A percentile compares a stretch with the other conserved stretches of the same genome.
These are phyloP conservation scores for Pipistrellus nathusii DNA, from an alignment of 2,797 vertebrate species.

Conservation along the genomic window DNA sequence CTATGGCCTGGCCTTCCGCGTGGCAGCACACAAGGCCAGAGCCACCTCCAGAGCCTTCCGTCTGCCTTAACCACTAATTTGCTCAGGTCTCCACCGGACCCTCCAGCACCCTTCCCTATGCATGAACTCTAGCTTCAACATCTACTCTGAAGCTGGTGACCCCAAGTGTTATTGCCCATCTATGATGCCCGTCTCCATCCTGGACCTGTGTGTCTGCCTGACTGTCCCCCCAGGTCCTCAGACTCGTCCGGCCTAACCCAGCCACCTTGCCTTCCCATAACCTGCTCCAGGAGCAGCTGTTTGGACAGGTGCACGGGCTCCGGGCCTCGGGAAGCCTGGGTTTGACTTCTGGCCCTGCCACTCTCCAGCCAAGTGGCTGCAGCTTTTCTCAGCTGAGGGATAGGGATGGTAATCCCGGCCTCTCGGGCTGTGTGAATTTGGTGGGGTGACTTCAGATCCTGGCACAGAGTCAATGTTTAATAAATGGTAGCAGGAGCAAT, in stretches of 20 bases:
- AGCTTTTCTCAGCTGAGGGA: background rate
- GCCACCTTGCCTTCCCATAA: background rate
- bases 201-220: background rate
- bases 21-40: background rate
- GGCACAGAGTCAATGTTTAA: background rate
- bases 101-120: background rate
- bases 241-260: background rate
- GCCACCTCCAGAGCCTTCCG: background rate
- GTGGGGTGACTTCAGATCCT: background rate
- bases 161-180: background rate
- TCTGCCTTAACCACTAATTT: background rate
- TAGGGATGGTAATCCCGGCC: too few species aligned
- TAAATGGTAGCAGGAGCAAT: background rate
- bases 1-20: background rate
- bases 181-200: background rate
- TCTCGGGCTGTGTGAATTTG: background rate
- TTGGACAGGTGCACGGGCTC: background rate
- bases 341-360: background rate
- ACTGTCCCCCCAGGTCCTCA: background rate
- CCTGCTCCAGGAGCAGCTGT: background rate
- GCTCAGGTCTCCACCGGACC: background rate
- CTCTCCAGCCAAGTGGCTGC: background rate
- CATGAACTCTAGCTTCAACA: rapidly evolving
- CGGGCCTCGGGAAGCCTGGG: background rate
- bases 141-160: background rate